A percentile compares a stretch with the other conserved stretches of the same genome.
Evolutionary conservation across 2,113 vertebrate genomes (phyloP).

Genomic region (Callocephalon fimbriatum): DNA sequence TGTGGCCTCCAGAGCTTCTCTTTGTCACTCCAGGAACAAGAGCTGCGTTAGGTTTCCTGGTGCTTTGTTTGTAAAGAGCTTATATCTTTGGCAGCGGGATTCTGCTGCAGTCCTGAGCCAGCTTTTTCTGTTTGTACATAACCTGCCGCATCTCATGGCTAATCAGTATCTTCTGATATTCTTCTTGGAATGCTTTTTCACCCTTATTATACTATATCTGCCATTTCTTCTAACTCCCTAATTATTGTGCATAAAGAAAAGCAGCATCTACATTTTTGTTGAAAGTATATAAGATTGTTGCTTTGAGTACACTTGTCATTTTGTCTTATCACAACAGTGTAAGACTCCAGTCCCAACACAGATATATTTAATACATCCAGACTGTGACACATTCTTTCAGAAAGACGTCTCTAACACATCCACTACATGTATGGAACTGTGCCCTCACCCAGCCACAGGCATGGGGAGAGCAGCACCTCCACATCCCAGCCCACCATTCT

Average conservation of each 20-base stretch:
- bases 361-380: constrained; percentile 48
- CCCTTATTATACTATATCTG: neutral
- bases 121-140: neutral
- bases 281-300: neutral
- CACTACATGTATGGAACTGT: too few relatives aligned
- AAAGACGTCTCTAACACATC: neutral
- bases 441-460: too few relatives aligned
- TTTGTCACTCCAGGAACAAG: neutral
- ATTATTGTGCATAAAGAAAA: neutral
- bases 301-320: constrained; percentile 27
- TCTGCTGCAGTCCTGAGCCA: neutral
- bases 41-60: fast-evolving
- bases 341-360: constrained; percentile 41
- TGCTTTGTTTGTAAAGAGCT: neutral
- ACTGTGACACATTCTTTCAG: neutral
- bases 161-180: neutral
- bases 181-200: neutral
- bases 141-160: neutral
- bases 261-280: neutral
- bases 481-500: too few relatives aligned
- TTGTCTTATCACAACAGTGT: constrained; percentile 19
- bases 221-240: neutral
- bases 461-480: too few relatives aligned
- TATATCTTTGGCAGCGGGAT: neutral
- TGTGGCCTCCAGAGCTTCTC: neutral